These are phyloP conservation scores for Chascanopsetta lugubris DNA, from an alignment of 2,113 vertebrate genomes.

Conservation along the genomic window DNA sequence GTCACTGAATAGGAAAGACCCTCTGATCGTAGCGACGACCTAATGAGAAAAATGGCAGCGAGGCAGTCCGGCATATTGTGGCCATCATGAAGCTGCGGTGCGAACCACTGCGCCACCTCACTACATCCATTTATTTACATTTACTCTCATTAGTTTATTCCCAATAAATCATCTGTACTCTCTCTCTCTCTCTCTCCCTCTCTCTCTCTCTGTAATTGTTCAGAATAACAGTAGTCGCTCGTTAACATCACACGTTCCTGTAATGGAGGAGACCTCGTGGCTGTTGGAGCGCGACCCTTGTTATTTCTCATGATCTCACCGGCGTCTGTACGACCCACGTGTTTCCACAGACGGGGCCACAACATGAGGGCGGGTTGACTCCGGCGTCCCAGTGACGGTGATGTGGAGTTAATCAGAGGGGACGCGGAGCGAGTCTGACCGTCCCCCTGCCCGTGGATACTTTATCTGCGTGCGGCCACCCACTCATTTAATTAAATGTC, in stretches of 20 bases:
- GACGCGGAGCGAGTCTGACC: slow-evolving; percentile 18
- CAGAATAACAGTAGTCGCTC: background rate
- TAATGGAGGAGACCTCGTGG: background rate
- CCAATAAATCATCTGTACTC: background rate
- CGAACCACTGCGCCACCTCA: too few relatives aligned
- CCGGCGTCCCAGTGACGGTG: slow-evolving; percentile 49
- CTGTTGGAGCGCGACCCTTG: background rate
- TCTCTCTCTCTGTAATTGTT: too few relatives aligned
- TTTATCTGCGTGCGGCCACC: slow-evolving; percentile 33
- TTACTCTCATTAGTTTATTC: too few relatives aligned
- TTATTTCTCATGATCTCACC: slow-evolving; percentile 1
- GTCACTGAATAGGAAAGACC: too few relatives aligned
- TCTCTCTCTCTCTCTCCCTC: too few relatives aligned
- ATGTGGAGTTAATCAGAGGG: slow-evolving; percentile 34
- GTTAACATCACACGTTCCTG: background rate
- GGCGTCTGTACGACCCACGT: slow-evolving; percentile 28
- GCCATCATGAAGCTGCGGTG: too few relatives aligned
- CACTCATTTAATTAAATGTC: slow-evolving; percentile 53
- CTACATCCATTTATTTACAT: too few relatives aligned
- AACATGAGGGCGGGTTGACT: slow-evolving; percentile 32
- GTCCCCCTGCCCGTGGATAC: slow-evolving; percentile 42
- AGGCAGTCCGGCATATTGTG: too few relatives aligned
- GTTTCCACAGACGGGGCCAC: slow-evolving; percentile 23
- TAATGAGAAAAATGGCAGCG: too few relatives aligned
- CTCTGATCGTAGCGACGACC: too few relatives aligned